Evolutionary conservation across 2,113 vertebrate genomes (phyloP).

Genomic region (Ailuropoda melanoleuca): DNA sequence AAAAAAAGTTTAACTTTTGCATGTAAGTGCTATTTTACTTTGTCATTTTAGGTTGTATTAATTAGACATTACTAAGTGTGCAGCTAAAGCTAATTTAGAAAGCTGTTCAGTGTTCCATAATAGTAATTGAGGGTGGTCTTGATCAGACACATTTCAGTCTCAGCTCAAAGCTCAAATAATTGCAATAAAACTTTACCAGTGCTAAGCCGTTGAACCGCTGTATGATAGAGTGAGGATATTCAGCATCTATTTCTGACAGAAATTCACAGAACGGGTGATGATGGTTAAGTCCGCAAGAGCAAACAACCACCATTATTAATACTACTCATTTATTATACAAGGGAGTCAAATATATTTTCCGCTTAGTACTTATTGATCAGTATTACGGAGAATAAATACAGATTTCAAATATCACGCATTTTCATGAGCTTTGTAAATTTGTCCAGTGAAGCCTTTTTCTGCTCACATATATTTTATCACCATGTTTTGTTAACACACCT

Average conservation of each 20-base stretch:
- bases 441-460: neutral
- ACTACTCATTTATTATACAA: neutral
- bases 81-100: neutral
- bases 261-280: neutral
- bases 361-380: neutral
- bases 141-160: neutral
- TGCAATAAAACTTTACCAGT: neutral
- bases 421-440: neutral
- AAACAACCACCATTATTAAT: neutral
- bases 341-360: neutral
- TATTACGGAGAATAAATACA: neutral
- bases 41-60: neutral
- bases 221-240: neutral
- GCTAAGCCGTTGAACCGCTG: neutral
- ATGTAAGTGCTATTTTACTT: neutral
- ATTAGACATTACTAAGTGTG: neutral
- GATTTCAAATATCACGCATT: neutral
- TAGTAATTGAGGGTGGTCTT: neutral
- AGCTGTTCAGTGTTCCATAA: neutral
- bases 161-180: neutral
- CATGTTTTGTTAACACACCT: neutral
- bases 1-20: neutral
- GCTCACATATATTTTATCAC: neutral
- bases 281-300: neutral
- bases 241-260: neutral